These are phyloP conservation scores for Tetranychus piercei DNA, from an alignment of 2,888 invertebrate species.

Conservation along the genomic window DNA sequence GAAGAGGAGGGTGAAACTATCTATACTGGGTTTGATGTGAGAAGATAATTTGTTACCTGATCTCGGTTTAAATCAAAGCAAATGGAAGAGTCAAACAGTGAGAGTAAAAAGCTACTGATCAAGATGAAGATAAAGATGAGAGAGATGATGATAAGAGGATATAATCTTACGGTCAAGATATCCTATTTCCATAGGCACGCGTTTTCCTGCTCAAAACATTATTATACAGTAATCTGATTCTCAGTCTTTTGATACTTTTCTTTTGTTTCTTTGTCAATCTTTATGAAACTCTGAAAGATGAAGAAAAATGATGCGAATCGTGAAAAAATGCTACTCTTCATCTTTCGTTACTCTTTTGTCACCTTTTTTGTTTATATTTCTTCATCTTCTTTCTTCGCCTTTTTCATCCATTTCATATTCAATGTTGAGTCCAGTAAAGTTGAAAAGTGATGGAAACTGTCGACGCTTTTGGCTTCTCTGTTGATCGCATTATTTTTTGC, in stretches of 20 bases:
- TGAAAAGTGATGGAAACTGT: not conserved
- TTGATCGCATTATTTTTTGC: not conserved
- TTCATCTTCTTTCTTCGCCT: not conserved
- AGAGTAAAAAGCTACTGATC: not conserved
- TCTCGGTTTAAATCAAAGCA: not conserved
- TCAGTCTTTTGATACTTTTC: not conserved
- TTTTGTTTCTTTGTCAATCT: not conserved
- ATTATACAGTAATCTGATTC: not conserved
- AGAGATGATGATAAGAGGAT: not conserved
- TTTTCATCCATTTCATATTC: not conserved
- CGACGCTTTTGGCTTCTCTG: not conserved
- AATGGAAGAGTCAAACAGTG: not conserved
- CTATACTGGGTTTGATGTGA: not conserved
- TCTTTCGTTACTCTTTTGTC: not conserved
- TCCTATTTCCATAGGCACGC: not conserved
- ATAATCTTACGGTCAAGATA: not conserved
- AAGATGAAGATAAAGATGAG: not conserved
- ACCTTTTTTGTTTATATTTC: not conserved
- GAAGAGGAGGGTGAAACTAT: not conserved
- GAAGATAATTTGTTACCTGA: constrained; percentile 1
- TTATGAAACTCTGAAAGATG: not conserved
- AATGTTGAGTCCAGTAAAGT: not conserved
- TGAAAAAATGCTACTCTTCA: not conserved
- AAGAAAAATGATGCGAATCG: not conserved
- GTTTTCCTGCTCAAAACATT: not conserved